These are phyloP conservation scores for Petrosia ficiformis DNA, from an alignment of 37 sponge, comb jelly and placozoan genomes.

Conservation along the genomic window DNA sequence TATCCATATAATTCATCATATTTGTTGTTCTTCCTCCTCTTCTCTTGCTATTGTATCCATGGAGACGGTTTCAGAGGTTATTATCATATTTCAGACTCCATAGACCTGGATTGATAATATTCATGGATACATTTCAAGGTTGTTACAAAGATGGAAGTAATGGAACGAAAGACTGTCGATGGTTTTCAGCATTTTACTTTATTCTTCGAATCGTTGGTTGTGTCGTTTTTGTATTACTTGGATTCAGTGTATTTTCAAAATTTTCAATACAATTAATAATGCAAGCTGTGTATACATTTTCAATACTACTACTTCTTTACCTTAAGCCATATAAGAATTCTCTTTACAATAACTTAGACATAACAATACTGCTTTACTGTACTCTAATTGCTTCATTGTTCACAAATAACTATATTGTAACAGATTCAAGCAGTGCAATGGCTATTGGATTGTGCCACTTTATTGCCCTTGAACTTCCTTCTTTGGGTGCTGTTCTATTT, in stretches of 20 bases:
- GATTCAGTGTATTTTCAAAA: too few species aligned
- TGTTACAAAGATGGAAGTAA: background rate
- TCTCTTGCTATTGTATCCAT: conserved; percentile 17
- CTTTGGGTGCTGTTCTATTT: background rate
- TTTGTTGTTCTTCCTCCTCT: conserved; percentile 13
- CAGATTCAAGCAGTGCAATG: too few species aligned
- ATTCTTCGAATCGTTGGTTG: background rate
- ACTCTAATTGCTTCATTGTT: too few species aligned
- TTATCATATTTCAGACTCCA: background rate
- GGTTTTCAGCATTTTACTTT: background rate
- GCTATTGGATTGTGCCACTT: too few species aligned
- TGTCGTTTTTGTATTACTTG: background rate
- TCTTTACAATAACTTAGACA: background rate
- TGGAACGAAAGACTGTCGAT: background rate
- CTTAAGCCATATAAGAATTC: background rate
- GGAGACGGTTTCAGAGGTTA: background rate
- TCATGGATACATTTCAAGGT: conserved; percentile 3
- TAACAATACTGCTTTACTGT: background rate
- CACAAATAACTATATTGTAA: too few species aligned
- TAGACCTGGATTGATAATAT: background rate
- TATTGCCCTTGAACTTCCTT: background rate
- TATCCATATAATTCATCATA: background rate
- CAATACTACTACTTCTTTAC: background rate
- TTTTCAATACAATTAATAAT: background rate
- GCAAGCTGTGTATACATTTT: background rate